Base-by-base conservation (phyloP, 1,140 invertebrate genomes). In the Ylistrum balloti region DNA sequence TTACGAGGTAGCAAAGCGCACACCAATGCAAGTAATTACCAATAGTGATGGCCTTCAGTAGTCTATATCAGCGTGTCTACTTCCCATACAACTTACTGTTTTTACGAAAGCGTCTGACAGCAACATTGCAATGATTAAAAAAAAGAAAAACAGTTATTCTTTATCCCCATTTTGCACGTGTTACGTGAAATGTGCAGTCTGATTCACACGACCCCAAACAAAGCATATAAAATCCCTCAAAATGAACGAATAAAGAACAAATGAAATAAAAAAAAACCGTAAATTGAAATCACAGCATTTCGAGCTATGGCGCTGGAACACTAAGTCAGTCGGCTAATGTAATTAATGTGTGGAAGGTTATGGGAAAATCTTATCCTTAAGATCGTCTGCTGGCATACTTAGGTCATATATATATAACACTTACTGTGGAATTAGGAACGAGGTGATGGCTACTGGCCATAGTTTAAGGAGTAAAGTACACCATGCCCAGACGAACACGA, bases 1-100 rank as follows among this genome's bases (percentile, higher is more conserved):
- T 74, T 74, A 74, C 56, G 56, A 74, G 22, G 56, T 74, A 74
- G 56, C 56, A 28, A 74, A 74, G 56, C 56, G 56, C 56, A 74
- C 56, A 74, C 56, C 56, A 74, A n/a, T n/a, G n/a, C n/a, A n/a
- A 74, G 56, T 74, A 74, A 74, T 74, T 74, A 74, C 56, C 28
- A 28, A 0, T 74, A 17, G 56, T 0, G n/a, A 74, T 74, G 56
- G 56, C 56, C 56, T 74, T 28, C 9, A 13, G 45, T 56, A 7
- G 45, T 74, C 9, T 74, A 74, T 74, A 74, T 22, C 15, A 1
- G n/a, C n/a, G 35, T 38, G 35, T 38, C 5, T 13, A 38, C 35
- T 17, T n/a, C 56, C 17, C n/a, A n/a, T 9, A 48, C 56, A 74
- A 28, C 22, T 1, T 11, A 28, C 56, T 74, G 56, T n/a, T 74